phyloP scores from a whole-genome alignment of 2,797 vertebrate genomes.

The Phrynocephalus forsythii region DNA sequence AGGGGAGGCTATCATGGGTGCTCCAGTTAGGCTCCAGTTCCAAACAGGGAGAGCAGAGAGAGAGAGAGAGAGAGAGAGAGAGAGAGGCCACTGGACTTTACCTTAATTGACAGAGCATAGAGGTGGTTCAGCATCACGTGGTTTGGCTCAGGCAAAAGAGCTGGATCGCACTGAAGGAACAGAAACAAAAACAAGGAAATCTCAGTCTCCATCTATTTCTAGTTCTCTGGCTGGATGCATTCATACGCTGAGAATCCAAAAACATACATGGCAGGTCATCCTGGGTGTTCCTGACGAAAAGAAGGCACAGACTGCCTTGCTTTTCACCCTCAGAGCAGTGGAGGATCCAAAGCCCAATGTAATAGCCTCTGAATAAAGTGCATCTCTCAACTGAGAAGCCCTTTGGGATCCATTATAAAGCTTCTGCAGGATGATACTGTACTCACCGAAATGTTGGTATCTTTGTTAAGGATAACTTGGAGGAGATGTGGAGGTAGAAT shows the following conservation, averaged over 20 bases:
- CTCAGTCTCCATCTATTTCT: slow-evolving; percentile 23
- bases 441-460: slow-evolving; percentile 97
- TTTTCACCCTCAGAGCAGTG: background rate
- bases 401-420: background rate
- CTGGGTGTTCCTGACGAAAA: background rate
- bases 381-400: background rate
- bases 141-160: slow-evolving; percentile 95
- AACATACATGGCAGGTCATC: background rate
- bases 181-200: slow-evolving; percentile 37
- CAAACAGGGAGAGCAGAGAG: background rate
- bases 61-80: background rate
- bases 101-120: slow-evolving; percentile 97
- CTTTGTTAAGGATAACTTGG: slow-evolving; percentile 99
- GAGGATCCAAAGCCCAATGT: too few relatives aligned
- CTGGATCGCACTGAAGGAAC: slow-evolving; percentile 90
- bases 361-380: background rate
- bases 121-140: slow-evolving; percentile 98
- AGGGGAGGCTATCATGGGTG: background rate
- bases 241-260: background rate
- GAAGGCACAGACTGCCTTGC: background rate
- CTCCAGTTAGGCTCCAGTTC: background rate
- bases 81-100: slow-evolving; percentile 62
- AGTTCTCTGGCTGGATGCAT: background rate
- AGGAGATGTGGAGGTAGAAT: slow-evolving; percentile 97
- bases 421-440: slow-evolving; percentile 66